Evolutionary conservation across 2,113 vertebrate species (phyloP), one percentile per base, ranked within the genome.

Genomic region (Gila orcuttii): DNA sequence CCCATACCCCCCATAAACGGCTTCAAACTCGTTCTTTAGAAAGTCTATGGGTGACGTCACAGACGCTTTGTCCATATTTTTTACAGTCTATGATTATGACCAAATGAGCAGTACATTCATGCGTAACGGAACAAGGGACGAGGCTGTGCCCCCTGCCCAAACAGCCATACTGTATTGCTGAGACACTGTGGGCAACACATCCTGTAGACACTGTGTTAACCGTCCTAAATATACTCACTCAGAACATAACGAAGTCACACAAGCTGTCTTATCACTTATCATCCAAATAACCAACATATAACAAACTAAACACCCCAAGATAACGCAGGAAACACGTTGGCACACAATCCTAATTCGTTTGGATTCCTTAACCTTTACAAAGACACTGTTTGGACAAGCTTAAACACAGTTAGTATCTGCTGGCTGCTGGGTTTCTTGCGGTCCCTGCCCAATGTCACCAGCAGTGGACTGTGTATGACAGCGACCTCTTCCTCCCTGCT

Each of bases 161-260:
- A 55, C 76, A 47, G 50, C 66, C 77, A 80, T 84, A 81, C 83
- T 82, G 81, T 62, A 79, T 88, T 82, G 78, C 82, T 88, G 85
- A 59, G 83, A 83, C 78, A 71, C 78, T 77, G 52, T 86, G 84
- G 85, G 84, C 50, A 84, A 73, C 64, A 71, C 76, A 80, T 87
- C 76, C 76, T 86, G 55, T 68, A 52, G 42, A 57, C 86, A 80
- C 69, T 57, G 82, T 69, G 50, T 73, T 82, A 71, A 82, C 39
- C 23, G 17, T 74, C 57, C 75, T 62, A 69, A 60, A 79, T 55
- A 79, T 79, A 86, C 74, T 79, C 79, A 82, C 78, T 74, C 82
- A 62, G 74, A 52, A 59, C 55, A 33, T 31, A 83, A 82, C 83
- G 59, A 64, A 75, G 33, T 8, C 31, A 68, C 60, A 64, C 74